Percentiles rank a stretch among this genome's conserved stretches.
phyloP scores from a whole-genome alignment of 2,113 vertebrate genomes.

The Anser cygnoides region DNA sequence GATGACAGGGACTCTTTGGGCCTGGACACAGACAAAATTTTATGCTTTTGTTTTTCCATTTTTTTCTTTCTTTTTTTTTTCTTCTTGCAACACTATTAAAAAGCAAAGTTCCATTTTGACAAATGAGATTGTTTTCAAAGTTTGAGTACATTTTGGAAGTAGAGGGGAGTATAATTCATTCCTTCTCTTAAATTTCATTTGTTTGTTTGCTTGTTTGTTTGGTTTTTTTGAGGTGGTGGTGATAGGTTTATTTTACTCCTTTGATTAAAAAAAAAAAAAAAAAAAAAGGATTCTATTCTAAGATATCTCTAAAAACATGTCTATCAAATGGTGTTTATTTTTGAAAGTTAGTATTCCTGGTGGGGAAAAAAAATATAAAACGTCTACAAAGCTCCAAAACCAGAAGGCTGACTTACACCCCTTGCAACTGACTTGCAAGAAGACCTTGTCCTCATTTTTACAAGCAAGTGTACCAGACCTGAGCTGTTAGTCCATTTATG shows the following conservation, averaged over 20 bases:
- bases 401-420: neutral
- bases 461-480: constrained; percentile 34
- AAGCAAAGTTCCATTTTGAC: neutral
- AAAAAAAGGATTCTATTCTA: neutral
- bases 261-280: neutral
- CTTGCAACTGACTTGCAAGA: neutral
- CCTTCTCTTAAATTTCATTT: neutral
- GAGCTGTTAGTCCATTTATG: constrained; percentile 60
- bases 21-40: neutral
- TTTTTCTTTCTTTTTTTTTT: neutral
- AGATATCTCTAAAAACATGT: neutral
- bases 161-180: neutral
- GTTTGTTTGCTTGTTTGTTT: neutral
- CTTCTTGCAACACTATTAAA: neutral
- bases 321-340: neutral
- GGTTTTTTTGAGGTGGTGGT: no score
- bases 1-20: neutral
- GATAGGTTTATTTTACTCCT: neutral
- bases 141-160: neutral
- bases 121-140: neutral
- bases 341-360: neutral
- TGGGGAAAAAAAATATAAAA: neutral
- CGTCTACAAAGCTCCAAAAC: neutral
- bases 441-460: neutral
- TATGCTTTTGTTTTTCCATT: neutral